Evolutionary conservation across 2,113 vertebrate genomes (phyloP).

Genomic region (Bungarus multicinctus): DNA sequence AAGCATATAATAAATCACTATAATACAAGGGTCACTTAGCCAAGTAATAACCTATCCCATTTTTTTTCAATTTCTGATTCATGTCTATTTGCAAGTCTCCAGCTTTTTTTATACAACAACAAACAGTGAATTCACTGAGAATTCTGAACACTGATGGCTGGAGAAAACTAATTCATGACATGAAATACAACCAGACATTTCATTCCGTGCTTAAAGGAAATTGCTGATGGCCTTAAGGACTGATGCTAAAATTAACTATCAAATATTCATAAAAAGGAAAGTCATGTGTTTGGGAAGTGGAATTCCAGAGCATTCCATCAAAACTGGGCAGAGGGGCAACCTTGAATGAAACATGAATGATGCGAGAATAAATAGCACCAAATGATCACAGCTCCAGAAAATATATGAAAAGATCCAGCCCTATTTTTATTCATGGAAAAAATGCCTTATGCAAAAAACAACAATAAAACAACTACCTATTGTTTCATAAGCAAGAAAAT

Average conservation of each 20-base stretch:
- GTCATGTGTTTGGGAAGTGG: slow-evolving; percentile 25
- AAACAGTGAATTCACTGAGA: not conserved
- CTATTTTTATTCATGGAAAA: not conserved
- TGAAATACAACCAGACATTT: not conserved
- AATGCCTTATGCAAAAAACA: not conserved
- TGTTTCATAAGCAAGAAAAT: not conserved
- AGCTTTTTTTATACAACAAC: no score
- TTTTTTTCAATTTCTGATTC: not conserved
- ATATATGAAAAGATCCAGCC: not conserved
- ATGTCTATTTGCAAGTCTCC: not conserved
- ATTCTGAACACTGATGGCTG: not conserved
- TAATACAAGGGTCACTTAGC: not conserved
- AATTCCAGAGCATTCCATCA: not conserved
- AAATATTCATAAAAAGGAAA: slow-evolving; percentile 3
- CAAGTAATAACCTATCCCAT: not conserved
- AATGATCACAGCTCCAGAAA: not conserved
- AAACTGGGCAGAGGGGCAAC: not conserved
- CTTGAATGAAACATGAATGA: not conserved
- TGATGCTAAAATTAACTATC: not conserved
- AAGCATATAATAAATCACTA: not conserved
- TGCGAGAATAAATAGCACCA: not conserved
- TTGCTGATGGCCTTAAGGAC: not conserved
- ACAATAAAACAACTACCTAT: not conserved
- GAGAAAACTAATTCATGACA: not conserved
- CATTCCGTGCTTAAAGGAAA: not conserved